Percentiles rank a stretch among this genome's conserved stretches.
phyloP scores from a whole-genome alignment of 1,140 invertebrate species.

The Colletes latitarsis region DNA sequence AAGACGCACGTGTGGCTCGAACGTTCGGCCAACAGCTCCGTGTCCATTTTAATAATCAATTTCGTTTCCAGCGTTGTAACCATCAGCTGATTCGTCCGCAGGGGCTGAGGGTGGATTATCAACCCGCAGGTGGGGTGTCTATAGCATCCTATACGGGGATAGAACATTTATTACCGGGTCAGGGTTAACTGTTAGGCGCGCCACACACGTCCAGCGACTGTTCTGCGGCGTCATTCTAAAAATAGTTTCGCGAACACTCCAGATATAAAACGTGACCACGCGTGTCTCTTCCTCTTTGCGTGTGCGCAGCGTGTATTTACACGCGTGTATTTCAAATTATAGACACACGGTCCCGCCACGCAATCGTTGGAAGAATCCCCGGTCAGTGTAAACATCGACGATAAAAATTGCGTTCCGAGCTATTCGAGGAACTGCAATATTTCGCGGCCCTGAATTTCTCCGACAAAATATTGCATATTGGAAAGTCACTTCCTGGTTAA shows the following conservation, averaged over 20 bases:
- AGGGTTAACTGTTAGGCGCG: slow-evolving; percentile 78
- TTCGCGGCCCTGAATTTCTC: too few relatives aligned
- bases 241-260: slow-evolving; percentile 72
- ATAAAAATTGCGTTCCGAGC: not conserved
- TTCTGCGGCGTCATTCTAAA: slow-evolving; percentile 72
- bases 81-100: slow-evolving; percentile 53
- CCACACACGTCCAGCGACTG: slow-evolving; percentile 67
- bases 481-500: too few relatives aligned
- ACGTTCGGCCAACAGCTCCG: not conserved
- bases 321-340: not conserved
- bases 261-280: slow-evolving; percentile 70
- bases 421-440: too few relatives aligned
- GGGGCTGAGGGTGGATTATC: slow-evolving; percentile 54
- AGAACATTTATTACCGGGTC: slow-evolving; percentile 78
- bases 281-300: slow-evolving; percentile 45
- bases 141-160: slow-evolving; percentile 65
- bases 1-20: not conserved
- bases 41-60: slow-evolving; percentile 52
- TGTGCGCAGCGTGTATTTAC: slow-evolving; percentile 45
- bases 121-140: slow-evolving; percentile 41
- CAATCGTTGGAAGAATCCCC: too few relatives aligned
- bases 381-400: not conserved
- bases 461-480: too few relatives aligned
- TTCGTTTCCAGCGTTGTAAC: slow-evolving; percentile 31
- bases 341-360: too few relatives aligned